A percentile compares a stretch with the other conserved stretches of the same genome.
Evolutionary conservation across 2,888 invertebrate species (phyloP).

Genomic region (Pyrochroa serraticornis): DNA sequence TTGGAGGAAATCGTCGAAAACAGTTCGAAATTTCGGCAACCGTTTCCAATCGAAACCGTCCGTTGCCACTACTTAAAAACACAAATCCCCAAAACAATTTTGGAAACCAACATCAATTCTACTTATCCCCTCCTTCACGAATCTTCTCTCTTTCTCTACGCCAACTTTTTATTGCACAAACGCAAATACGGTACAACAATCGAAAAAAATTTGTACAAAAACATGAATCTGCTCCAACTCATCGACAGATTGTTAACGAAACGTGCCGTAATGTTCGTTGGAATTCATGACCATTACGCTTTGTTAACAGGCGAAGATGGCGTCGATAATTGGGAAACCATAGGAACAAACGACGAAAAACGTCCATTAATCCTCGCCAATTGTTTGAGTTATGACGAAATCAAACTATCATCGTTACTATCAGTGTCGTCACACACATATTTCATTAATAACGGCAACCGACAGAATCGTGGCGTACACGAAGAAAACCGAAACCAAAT

Average conservation of each 20-base stretch:
- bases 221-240: constrained; percentile 63
- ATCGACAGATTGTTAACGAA: constrained; percentile 65
- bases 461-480: constrained; percentile 61
- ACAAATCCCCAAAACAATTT: constrained; percentile 10
- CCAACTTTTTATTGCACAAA: constrained; percentile 69
- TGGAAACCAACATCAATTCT: constrained; percentile 55
- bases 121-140: constrained; percentile 73
- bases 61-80: constrained; percentile 3
- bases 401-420: constrained; percentile 66
- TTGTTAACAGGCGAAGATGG: constrained; percentile 60
- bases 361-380: constrained; percentile 62
- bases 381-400: constrained; percentile 69
- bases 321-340: constrained; percentile 63
- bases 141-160: constrained; percentile 65
- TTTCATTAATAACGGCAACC: constrained; percentile 66
- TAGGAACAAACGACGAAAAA: constrained; percentile 64
- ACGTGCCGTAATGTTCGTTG: constrained; percentile 63
- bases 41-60: constrained; percentile 17
- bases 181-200: constrained; percentile 41
- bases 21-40: not conserved
- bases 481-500: constrained; percentile 55
- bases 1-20: no score
- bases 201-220: constrained; percentile 60
- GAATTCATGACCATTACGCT: constrained; percentile 59
- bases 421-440: constrained; percentile 65